These are phyloP conservation scores for Puma concolor DNA, from an alignment of 2,113 vertebrate species.

Conservation along the genomic window DNA sequence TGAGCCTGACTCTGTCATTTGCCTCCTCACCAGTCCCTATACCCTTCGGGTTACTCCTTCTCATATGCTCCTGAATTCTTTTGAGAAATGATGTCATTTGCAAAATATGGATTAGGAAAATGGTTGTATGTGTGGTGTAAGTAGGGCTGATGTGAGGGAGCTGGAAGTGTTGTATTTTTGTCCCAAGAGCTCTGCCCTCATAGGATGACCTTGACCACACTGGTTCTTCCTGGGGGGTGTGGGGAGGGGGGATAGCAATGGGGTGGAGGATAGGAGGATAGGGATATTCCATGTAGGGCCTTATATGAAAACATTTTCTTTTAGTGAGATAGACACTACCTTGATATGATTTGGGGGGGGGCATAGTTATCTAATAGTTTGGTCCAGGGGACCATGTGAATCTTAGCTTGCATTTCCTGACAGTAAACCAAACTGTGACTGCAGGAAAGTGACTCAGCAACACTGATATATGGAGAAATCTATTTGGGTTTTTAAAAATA, in stretches of 20 bases:
- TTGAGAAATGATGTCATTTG: not conserved
- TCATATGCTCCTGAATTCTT: not conserved
- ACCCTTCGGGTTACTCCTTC: not conserved
- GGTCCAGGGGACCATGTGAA: not conserved
- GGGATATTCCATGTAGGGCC: not conserved
- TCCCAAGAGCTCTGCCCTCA: not conserved
- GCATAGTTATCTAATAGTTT: not conserved
- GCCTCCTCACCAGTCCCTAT: not conserved
- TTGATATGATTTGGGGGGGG: not conserved
- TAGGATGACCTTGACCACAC: not conserved
- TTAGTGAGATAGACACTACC: not conserved
- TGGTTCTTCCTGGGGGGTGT: not conserved
- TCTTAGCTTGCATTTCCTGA: not conserved
- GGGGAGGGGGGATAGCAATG: not conserved
- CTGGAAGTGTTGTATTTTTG: not conserved
- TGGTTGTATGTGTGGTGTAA: not conserved
- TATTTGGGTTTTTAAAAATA: not conserved
- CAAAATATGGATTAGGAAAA: not conserved
- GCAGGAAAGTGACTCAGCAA: not conserved
- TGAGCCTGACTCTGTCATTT: not conserved
- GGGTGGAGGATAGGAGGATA: fast-evolving
- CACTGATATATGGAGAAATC: not conserved
- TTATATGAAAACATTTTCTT: not conserved
- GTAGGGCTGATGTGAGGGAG: not conserved
- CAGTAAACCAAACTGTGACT: not conserved